A percentile compares a stretch with the other conserved stretches of the same genome.
These are phyloP conservation scores for Meliscaeva auricollis DNA, from an alignment of 2,888 invertebrate genomes.

Conservation along the genomic window DNA sequence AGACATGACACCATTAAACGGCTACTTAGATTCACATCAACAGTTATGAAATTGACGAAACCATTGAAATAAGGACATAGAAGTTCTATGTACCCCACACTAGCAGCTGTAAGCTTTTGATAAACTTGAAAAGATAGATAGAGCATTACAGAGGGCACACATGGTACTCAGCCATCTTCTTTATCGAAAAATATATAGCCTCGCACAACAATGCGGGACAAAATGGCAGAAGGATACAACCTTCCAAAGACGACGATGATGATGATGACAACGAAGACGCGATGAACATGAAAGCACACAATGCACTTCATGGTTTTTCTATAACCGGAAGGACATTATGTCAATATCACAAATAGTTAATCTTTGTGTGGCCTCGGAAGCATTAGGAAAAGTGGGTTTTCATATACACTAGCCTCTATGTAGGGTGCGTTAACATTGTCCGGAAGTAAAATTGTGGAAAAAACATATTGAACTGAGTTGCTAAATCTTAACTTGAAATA, in stretches of 20 bases:
- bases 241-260: conserved; percentile 18
- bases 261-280: conserved; percentile 2
- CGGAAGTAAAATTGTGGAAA: not conserved
- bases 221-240: no score
- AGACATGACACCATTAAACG: conserved; percentile 36
- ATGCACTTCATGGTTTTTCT: conserved; percentile 64
- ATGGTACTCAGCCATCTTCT: conserved; percentile 12
- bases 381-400: conserved; percentile 34
- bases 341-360: conserved; percentile 74
- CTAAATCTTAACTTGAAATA: no score
- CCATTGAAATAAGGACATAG: conserved; percentile 65
- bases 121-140: conserved; percentile 59
- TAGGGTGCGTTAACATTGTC: not conserved
- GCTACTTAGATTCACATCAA: conserved; percentile 69
- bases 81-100: conserved; percentile 40
- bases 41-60: conserved; percentile 66
- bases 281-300: conserved; percentile 30
- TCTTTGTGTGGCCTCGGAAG: conserved; percentile 67
- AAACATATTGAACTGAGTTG: no score
- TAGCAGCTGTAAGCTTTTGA: conserved; percentile 61
- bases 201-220: conserved; percentile 53
- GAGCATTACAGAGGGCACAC: conserved; percentile 37
- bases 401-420: not conserved
- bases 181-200: conserved; percentile 9
- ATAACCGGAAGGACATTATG: conserved; percentile 69